Evolutionary conservation across 2,113 vertebrate genomes (phyloP).

Genomic region (Seriola aureovittata): DNA sequence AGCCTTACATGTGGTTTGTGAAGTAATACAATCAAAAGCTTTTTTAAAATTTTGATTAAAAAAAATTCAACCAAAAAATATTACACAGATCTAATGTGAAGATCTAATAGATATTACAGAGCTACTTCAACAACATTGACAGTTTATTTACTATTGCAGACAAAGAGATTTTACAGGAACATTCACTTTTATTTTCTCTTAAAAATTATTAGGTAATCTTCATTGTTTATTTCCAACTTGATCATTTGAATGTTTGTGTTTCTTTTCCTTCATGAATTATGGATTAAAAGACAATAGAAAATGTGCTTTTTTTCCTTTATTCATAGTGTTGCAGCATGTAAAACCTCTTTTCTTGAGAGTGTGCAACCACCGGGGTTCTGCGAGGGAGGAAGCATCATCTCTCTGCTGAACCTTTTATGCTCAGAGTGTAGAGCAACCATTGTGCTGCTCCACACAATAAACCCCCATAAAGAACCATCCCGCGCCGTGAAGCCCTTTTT

Average conservation of each 20-base stretch:
- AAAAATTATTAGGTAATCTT: neutral
- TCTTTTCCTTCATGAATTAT: neutral
- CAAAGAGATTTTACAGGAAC: neutral
- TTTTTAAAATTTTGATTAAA: too few species aligned
- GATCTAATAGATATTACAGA: neutral
- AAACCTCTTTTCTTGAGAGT: constrained; percentile 28
- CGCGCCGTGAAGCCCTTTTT: constrained; percentile 79
- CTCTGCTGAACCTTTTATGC: neutral
- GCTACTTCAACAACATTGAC: neutral
- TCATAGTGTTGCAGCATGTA: neutral
- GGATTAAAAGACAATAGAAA: neutral
- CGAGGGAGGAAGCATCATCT: neutral
- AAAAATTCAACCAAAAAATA: too few species aligned
- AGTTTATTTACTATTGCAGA: too few species aligned
- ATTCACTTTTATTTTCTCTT: neutral
- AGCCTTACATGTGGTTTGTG: too few species aligned
- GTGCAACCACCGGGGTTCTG: neutral
- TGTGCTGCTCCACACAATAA: neutral
- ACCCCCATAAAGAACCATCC: constrained; percentile 21
- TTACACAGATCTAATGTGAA: neutral
- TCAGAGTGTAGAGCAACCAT: constrained; percentile 52
- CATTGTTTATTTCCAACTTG: neutral
- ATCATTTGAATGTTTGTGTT: neutral
- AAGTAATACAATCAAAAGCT: too few species aligned
- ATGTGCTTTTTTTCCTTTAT: too few species aligned